Evolutionary conservation across 1,140 invertebrate species (phyloP).

Genomic region (Pseudoatta argentina): DNA sequence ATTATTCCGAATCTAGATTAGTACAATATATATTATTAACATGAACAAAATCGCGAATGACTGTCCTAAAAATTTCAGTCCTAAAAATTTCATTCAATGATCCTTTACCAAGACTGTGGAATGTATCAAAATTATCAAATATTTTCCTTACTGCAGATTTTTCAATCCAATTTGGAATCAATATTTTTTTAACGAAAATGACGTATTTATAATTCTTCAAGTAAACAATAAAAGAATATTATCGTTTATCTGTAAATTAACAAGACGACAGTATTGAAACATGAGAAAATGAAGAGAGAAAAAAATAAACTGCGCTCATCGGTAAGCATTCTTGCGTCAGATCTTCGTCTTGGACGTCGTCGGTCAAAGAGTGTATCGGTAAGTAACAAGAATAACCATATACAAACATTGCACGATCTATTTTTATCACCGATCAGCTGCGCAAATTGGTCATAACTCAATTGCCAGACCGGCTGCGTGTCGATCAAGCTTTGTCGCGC

Average conservation of each 20-base stretch:
- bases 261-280: neutral
- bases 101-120: neutral
- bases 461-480: slow-evolving; percentile 37
- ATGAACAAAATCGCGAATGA: slow-evolving; percentile 24
- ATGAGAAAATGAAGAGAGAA: neutral
- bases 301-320: neutral
- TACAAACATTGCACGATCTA: slow-evolving; percentile 60
- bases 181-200: neutral
- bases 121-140: neutral
- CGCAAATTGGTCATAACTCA: slow-evolving; percentile 66
- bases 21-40: neutral
- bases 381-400: slow-evolving; percentile 66
- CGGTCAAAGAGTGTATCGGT: slow-evolving; percentile 19
- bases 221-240: neutral
- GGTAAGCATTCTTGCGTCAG: neutral
- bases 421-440: slow-evolving; percentile 72
- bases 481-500: slow-evolving; percentile 17
- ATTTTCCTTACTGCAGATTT: neutral
- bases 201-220: neutral
- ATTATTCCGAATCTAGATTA: slow-evolving; percentile 49
- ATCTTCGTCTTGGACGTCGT: neutral
- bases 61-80: slow-evolving; percentile 22
- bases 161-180: neutral
- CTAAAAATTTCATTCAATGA: neutral
- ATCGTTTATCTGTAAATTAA: neutral